Percentiles rank a stretch among this genome's conserved stretches.
phyloP scores from a whole-genome alignment of 2,797 vertebrate species.

The Falco concolor region DNA sequence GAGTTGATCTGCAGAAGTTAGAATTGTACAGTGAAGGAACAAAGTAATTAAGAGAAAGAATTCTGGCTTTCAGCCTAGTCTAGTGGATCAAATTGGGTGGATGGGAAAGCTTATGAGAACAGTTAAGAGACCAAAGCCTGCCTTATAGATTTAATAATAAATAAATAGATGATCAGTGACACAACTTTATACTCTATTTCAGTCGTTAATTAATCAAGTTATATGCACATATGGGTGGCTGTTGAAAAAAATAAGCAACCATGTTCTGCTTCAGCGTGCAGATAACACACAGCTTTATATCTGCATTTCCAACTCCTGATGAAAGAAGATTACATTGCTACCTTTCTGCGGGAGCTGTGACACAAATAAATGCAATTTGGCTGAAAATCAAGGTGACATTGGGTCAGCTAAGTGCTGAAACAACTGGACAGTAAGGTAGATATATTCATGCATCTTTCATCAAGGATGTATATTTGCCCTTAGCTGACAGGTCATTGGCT shows the following conservation, averaged over 20 bases:
- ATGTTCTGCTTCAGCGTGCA: neutral
- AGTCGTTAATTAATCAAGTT: neutral
- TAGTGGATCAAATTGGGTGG: neutral
- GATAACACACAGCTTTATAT: neutral
- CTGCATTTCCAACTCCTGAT: neutral
- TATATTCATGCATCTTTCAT: neutral
- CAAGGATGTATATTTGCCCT: neutral
- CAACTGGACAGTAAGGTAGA: neutral
- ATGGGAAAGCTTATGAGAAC: neutral
- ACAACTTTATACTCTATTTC: neutral
- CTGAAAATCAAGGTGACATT: neutral
- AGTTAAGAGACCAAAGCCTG: neutral
- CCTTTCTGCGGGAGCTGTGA: neutral
- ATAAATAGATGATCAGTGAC: neutral
- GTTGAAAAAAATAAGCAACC: neutral
- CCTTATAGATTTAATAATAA: neutral
- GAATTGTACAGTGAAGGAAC: neutral
- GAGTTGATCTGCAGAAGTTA: neutral
- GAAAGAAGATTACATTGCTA: neutral
- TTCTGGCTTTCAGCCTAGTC: neutral
- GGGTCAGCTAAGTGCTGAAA: neutral
- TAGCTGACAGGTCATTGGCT: neutral
- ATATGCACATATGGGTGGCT: neutral
- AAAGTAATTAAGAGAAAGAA: neutral
- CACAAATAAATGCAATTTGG: neutral